Evolutionary conservation across 2,797 vertebrate genomes (phyloP).

Genomic region (Simalia tracyae): DNA sequence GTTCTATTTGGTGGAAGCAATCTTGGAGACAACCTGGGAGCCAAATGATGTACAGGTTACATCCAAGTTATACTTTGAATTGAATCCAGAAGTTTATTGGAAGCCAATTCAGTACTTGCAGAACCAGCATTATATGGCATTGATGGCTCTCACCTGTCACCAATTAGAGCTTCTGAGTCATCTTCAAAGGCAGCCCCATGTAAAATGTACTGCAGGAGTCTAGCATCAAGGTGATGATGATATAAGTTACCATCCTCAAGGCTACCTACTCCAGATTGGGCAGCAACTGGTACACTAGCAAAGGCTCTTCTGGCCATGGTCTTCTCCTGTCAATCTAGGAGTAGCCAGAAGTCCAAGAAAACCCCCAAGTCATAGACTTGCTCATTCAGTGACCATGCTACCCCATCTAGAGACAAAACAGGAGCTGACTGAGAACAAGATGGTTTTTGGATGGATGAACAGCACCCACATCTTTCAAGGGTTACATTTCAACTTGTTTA

Average conservation of each 20-base stretch:
- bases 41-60: not conserved
- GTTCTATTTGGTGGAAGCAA: not conserved
- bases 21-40: not conserved
- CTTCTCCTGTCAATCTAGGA: not conserved
- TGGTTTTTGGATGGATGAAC: not conserved
- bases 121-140: not conserved
- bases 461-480: not conserved
- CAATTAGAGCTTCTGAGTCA: not conserved
- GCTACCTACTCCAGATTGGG: not conserved
- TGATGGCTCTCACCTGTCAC: not conserved
- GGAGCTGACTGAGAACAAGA: not conserved
- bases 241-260: not conserved
- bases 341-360: not conserved
- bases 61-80: not conserved
- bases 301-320: not conserved
- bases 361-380: not conserved
- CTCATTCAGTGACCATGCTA: not conserved
- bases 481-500: not conserved
- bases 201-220: not conserved
- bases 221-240: not conserved
- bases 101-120: not conserved
- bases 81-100: not conserved
- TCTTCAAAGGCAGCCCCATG: not conserved
- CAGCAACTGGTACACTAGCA: not conserved
- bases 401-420: not conserved